Conservation (phyloP, 2,888 invertebrate species). For the Ophion ventricosus region DNA sequence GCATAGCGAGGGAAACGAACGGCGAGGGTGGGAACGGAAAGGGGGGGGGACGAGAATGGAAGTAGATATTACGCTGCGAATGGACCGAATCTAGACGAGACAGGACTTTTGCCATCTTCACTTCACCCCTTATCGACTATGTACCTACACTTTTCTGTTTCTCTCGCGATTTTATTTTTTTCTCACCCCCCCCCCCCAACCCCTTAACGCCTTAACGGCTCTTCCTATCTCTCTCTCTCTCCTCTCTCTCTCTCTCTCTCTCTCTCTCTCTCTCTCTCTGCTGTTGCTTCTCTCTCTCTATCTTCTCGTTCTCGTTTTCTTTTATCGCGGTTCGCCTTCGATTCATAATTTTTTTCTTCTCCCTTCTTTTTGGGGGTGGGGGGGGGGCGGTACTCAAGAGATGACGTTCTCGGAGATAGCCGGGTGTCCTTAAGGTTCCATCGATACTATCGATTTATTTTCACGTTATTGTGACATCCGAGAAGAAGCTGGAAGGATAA, state of each 20-base stretch:
- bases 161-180: not conserved
- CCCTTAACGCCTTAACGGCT: not conserved
- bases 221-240: not conserved
- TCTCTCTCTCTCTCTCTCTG: no score
- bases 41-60: slow-evolving; percentile 3
- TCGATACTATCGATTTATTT: not conserved
- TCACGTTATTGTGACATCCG: not conserved
- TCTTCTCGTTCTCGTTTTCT: slow-evolving; percentile 16
- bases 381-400: not conserved
- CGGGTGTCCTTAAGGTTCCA: slow-evolving; percentile 2
- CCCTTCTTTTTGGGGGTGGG: not conserved
- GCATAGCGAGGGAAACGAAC: not conserved
- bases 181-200: not conserved
- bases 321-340: slow-evolving; percentile 5
- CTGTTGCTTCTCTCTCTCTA: not conserved
- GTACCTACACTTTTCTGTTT: slow-evolving; percentile 21
- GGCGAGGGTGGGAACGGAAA: not conserved
- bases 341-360: not conserved
- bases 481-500: not conserved
- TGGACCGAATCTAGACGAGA: slow-evolving; percentile 32
- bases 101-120: slow-evolving; percentile 42
- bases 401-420: not conserved
- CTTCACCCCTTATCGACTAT: slow-evolving; percentile 37
- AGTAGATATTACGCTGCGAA: slow-evolving; percentile 44
- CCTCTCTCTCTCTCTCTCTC: no score